Base-by-base conservation (phyloP, 1,140 invertebrate species). In the Macrocentrus cingulum region DNA sequence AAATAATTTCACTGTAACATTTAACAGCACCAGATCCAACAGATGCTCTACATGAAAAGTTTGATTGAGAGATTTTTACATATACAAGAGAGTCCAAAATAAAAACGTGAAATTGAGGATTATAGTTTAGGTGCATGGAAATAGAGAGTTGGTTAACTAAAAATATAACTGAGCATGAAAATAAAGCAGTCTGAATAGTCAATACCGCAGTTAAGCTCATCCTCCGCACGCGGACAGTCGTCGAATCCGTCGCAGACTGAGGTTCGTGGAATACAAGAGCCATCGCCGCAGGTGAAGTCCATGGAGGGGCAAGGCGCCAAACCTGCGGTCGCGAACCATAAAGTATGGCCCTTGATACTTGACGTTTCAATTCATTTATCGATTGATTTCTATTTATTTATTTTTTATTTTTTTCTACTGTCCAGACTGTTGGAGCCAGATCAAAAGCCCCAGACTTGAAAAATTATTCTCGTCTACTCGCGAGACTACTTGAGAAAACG, bases 201-300 rank as follows among this genome's bases (percentile, higher is more conserved):
- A 70, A 61, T 78, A 80, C 80, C 81, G 69, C 87, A 88, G 68
- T 82, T 71, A 57, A 69, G 69, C 80, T 94, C 91, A 69, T 94
- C 91, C 59, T 88, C 87, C 69, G 82, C 80, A 74, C 90, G 88
- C 25, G 84, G 79, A 80, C 90, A 92, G 66, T 92, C 85, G 70
- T 81, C 80, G 66, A 85, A 83, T 60, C 87, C 87, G 72, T 94
- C 89, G 81, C 91, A 94, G 32, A 81, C 71, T 66, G 79, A 80
- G 19, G 71, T 78, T 50, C 67, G 81, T 19, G 87, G 85, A 63
- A 93, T 87, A 72, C 91, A 93, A 71, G 83, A 81, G 34, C 85
- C 81, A 70, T 87, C 85, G 32, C 76, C 79, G 66, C 86, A 88
- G 61, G 83, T 83, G 71, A 83, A 84, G 67, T 84, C 82, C 72